Evolutionary conservation across 1,140 invertebrate genomes (phyloP).

Genomic region (Branchinecta lindahli): DNA sequence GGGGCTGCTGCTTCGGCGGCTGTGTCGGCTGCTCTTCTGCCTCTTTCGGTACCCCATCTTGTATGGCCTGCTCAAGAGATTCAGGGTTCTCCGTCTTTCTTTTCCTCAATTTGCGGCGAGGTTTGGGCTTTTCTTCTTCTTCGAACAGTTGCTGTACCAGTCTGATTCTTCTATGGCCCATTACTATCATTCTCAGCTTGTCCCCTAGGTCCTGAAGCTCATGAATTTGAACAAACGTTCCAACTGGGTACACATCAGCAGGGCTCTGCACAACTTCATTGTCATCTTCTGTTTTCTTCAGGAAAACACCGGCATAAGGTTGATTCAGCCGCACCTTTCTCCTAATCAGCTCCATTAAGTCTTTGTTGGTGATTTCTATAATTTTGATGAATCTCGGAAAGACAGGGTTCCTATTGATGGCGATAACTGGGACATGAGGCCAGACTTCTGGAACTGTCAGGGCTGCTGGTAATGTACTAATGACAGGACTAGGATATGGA

Average conservation of each 20-base stretch:
- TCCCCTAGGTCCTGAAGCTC: conserved; percentile 92
- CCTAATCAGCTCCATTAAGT: conserved; percentile 74
- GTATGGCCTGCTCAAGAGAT: background rate
- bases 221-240: conserved; percentile 95
- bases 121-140: conserved; percentile 30
- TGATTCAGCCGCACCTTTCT: conserved; percentile 90
- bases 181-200: conserved; percentile 75
- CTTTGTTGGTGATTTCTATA: conserved; percentile 76
- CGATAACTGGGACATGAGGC: conserved; percentile 88
- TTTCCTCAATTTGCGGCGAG: conserved; percentile 16
- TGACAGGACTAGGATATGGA: background rate
- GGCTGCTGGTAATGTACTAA: conserved; percentile 49
- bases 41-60: conserved; percentile 10
- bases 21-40: conserved; percentile 17
- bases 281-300: conserved; percentile 82
- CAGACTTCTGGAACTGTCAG: conserved; percentile 92
- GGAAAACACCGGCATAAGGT: conserved; percentile 93
- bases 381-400: conserved; percentile 98
- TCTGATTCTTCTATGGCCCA: conserved; percentile 77
- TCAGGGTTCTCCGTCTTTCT: conserved; percentile 20
- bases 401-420: conserved; percentile 82
- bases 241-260: conserved; percentile 75
- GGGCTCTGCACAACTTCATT: conserved; percentile 70
- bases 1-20: conserved; percentile 29
- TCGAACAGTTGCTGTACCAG: conserved; percentile 59